Evolutionary conservation across 2,113 vertebrate species (phyloP).

Genomic region (Paracanthobrama guichenoti): DNA sequence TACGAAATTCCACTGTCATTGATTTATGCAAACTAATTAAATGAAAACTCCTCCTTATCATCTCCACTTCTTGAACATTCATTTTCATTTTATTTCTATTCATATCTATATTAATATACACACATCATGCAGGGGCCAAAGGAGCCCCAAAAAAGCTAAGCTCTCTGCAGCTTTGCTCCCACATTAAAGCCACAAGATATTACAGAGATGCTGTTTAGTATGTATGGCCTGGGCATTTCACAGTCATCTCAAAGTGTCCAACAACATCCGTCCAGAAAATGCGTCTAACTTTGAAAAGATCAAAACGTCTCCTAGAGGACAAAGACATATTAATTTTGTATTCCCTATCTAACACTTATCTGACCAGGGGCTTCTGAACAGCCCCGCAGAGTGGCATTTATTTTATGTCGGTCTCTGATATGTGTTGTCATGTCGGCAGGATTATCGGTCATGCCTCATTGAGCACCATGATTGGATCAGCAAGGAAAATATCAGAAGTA

Average conservation of each 20-base stretch:
- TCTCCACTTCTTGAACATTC: background rate
- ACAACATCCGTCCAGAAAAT: background rate
- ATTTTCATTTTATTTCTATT: background rate
- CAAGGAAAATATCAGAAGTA: constrained; percentile 69
- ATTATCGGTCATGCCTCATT: constrained; percentile 71
- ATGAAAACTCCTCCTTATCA: background rate
- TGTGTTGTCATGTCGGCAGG: constrained; percentile 61
- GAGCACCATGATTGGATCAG: constrained; percentile 75
- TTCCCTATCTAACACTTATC: constrained; percentile 8
- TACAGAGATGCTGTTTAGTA: background rate
- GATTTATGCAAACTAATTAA: background rate
- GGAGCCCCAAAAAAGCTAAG: background rate
- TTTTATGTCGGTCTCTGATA: constrained; percentile 52
- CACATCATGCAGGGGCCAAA: background rate
- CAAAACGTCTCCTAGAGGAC: constrained; percentile 14
- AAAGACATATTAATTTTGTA: constrained; percentile 38
- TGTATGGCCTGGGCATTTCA: background rate
- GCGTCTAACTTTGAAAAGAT: constrained; percentile 27
- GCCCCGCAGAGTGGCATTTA: constrained; percentile 37
- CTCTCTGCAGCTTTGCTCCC: background rate
- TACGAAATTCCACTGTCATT: background rate
- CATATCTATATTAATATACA: background rate
- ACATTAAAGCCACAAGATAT: constrained; percentile 13
- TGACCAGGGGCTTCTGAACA: background rate
- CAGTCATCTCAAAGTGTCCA: constrained; percentile 36